Evolutionary conservation across 2,888 invertebrate species (phyloP), one percentile per base, ranked within the genome.

Genomic region (Octodonta nipae): DNA sequence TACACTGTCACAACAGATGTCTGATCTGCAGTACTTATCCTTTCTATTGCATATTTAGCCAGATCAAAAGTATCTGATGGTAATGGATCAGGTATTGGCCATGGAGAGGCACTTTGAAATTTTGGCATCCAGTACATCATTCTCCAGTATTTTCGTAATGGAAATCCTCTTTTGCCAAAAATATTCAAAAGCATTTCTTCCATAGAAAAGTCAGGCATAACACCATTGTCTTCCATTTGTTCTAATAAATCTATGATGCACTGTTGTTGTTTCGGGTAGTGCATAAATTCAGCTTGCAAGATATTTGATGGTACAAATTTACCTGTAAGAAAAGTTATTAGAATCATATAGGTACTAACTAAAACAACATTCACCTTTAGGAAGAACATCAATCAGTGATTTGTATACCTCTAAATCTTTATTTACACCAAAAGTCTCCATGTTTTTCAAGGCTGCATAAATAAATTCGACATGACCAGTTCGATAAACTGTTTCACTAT

Each of bases 51-150:
- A 33, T 89, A 52, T 53, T 73, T 73, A 0, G 92, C 92, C 29
- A 93, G 58, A 50, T 83, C 79, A 8, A 81, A 60, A 1, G 75
- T 67, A 51, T 87, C 83, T 42, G 69, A 66, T 0, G 93, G 89
- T n/a, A 86, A 55, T 1, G 77, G 71, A 30, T 75, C 70, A 0
- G 88, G 89, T 32, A 85, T 58, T 3, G 73, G 73, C 82, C 86
- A 93, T 1, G 93, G 93, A 33, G 84, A 85, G 1, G 82, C 59
- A 54, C 92, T 78, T 54, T 78, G 85, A 55, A 98, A 88, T 59
- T 96, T 98, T 0, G 95, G 92, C 78, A 83, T 78, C 85, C 84
- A 85, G 50, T 85, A 85, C 74, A 81, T 73, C 79, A 85, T 81
- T 7, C 82, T 66, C 78, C 81, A 78, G 51, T 69, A 80, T 51